A percentile compares a stretch with the other conserved stretches of the same genome.
phyloP scores from a whole-genome alignment of 2,888 invertebrate species.

The Eubasilissa splendida region DNA sequence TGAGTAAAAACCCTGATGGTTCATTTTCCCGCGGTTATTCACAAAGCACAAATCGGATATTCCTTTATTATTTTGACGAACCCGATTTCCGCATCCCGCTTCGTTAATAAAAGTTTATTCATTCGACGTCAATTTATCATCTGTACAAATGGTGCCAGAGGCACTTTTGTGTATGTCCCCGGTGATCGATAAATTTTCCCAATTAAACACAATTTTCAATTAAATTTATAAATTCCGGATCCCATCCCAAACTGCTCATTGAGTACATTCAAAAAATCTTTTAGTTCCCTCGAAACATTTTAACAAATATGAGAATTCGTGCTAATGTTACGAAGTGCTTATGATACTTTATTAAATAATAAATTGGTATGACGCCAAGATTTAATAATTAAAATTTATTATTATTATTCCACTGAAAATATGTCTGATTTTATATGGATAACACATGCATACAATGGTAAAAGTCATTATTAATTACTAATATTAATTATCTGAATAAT shows the following conservation, averaged over 20 bases:
- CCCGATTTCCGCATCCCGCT: slow-evolving; percentile 11
- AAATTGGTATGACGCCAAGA: too few relatives aligned
- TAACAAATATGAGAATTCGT: too few relatives aligned
- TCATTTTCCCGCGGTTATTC: background rate
- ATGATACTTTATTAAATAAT: too few relatives aligned
- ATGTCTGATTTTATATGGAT: too few relatives aligned
- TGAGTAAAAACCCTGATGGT: too few relatives aligned
- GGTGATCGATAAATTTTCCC: slow-evolving; percentile 5
- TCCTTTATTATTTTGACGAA: slow-evolving; percentile 22
- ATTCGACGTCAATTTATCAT: slow-evolving; percentile 26
- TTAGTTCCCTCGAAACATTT: too few relatives aligned
- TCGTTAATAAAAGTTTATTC: slow-evolving; percentile 21
- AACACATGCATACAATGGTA: too few relatives aligned
- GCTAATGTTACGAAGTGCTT: too few relatives aligned
- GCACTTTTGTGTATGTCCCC: slow-evolving; percentile 17
- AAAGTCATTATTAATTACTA: too few relatives aligned
- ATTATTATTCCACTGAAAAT: too few relatives aligned
- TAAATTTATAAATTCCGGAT: slow-evolving; percentile 1
- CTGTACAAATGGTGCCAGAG: slow-evolving; percentile 2
- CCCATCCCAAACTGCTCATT: background rate
- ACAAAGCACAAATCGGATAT: background rate
- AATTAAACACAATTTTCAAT: slow-evolving; percentile 27
- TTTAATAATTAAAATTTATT: too few relatives aligned
- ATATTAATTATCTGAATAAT: too few relatives aligned
- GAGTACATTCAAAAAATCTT: background rate